Base-by-base conservation (phyloP, 2,113 vertebrate species). In the Scartelaos histophorus region DNA sequence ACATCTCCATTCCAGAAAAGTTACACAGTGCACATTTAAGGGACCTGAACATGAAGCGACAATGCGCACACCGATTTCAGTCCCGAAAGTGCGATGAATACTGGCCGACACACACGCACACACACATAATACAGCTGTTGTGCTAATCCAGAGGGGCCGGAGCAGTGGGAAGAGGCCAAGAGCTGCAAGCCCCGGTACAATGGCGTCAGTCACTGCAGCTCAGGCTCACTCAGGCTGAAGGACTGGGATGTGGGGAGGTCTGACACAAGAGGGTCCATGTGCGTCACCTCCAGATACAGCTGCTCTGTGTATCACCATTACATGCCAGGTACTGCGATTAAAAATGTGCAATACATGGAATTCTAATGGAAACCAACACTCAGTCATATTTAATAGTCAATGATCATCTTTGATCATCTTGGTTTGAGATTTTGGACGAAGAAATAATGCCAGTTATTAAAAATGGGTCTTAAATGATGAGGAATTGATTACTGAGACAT, bases 41-140 rank as follows among this genome's bases (percentile, higher is more conserved):
- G 29, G 29, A 29, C 29, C 4, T 29, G 29, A 4, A 29, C 51
- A 54, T 54, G 51, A 21, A 54, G 51, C 21, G 51, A 54, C 19
- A 9, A 19, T 54, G 19, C 21, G 51, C 21, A 19, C 1, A 17
- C 47, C 47, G 16, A 7, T 51, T 19, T 51, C 51, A n/a, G 51
- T 54, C 51, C 51, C 51, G 19, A 54, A 19, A 54, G 9, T n/a
- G 51, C n/a, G 9, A 10, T 54, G 51, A 54, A n/a, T 19, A 54
- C 19, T 5, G 17, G 7, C 19, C 49, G 5, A 77, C 74, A 78
- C 69, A 71, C 73, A 74, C 74, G 76, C 75, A 76, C 75, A 66
- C 80, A 82, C 60, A 80, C 77, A 86, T 88, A 93, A 91, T 91
- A 92, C 89, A 90, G 90, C 88, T 92, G 88, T 90, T 93, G 90